These are phyloP conservation scores for Campopleginae sp. DNA, from an alignment of 2,888 invertebrate species.

Conservation along the genomic window DNA sequence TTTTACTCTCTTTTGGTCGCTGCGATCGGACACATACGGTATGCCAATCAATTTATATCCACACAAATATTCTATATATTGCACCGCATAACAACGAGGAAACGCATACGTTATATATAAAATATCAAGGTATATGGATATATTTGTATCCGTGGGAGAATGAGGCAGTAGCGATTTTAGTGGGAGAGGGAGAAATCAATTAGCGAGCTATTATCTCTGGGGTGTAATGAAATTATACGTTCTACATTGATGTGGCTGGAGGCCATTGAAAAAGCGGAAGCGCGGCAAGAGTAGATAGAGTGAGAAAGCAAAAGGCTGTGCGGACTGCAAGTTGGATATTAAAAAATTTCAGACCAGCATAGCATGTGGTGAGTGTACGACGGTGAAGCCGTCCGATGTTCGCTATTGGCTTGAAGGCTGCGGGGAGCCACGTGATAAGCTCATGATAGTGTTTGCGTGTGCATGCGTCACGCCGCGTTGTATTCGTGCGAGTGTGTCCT, in stretches of 20 bases:
- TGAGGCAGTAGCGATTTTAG: slow-evolving; percentile 32
- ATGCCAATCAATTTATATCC: slow-evolving; percentile 45
- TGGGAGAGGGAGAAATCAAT: slow-evolving; percentile 69
- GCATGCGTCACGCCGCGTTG: background rate
- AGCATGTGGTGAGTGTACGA: slow-evolving; percentile 20
- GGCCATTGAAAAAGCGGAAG: slow-evolving; percentile 27
- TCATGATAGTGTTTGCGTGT: background rate
- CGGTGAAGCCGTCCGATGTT: slow-evolving; percentile 1
- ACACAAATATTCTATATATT: slow-evolving; percentile 20
- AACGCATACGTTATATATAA: slow-evolving; percentile 4
- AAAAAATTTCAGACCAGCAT: slow-evolving; percentile 23
- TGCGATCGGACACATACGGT: slow-evolving; percentile 36
- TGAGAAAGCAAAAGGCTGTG: slow-evolving; percentile 10
- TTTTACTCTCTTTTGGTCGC: slow-evolving; percentile 27
- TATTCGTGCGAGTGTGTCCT: background rate
- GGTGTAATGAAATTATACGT: slow-evolving; percentile 72
- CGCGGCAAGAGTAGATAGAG: background rate
- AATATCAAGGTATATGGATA: background rate
- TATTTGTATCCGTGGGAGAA: background rate
- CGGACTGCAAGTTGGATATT: slow-evolving; percentile 5
- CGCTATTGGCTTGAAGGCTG: slow-evolving; percentile 45
- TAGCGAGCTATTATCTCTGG: slow-evolving; percentile 72
- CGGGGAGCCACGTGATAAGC: slow-evolving; percentile 57
- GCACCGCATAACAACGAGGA: slow-evolving; percentile 17
- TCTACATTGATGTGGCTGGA: slow-evolving; percentile 66